Conservation (phyloP, 2,113 vertebrate genomes). For the Colossoma macropomum region DNA sequence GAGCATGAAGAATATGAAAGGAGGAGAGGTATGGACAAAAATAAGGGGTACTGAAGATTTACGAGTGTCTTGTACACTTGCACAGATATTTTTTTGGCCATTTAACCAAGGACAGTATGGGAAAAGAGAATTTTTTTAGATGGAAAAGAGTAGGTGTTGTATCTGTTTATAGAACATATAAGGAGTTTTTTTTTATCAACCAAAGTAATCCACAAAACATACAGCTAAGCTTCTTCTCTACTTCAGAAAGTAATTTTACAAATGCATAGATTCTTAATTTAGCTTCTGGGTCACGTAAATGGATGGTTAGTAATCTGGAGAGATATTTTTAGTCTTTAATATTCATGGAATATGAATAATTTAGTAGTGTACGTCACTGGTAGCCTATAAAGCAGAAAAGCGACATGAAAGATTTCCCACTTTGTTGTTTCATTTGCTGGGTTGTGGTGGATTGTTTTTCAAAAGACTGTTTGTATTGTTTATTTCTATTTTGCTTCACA, state of each 20-base stretch:
- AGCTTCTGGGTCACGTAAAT: conserved; percentile 23
- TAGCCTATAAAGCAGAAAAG: conserved; percentile 35
- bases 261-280: conserved; percentile 13
- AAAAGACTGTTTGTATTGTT: too few species aligned
- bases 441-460: conserved; percentile 59
- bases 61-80: too few species aligned
- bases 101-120: background rate
- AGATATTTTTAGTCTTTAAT: conserved; percentile 44
- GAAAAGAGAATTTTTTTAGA: background rate
- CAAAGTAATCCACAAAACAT: background rate
- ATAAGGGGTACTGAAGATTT: background rate
- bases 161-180: too few species aligned
- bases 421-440: conserved; percentile 60
- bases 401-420: conserved; percentile 43
- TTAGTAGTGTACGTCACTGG: conserved; percentile 40
- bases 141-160: too few species aligned
- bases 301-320: conserved; percentile 39
- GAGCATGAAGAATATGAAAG: conserved; percentile 98
- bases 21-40: conserved; percentile 77
- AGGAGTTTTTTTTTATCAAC: background rate
- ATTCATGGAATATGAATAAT: conserved; percentile 56
- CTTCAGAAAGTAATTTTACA: conserved; percentile 11
- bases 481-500: too few species aligned
- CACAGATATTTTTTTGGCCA: background rate
- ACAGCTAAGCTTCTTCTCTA: background rate